A percentile compares a stretch with the other conserved stretches of the same genome.
Conservation (phyloP, 1,140 invertebrate genomes). For the Drosophila novamexicana region DNA sequence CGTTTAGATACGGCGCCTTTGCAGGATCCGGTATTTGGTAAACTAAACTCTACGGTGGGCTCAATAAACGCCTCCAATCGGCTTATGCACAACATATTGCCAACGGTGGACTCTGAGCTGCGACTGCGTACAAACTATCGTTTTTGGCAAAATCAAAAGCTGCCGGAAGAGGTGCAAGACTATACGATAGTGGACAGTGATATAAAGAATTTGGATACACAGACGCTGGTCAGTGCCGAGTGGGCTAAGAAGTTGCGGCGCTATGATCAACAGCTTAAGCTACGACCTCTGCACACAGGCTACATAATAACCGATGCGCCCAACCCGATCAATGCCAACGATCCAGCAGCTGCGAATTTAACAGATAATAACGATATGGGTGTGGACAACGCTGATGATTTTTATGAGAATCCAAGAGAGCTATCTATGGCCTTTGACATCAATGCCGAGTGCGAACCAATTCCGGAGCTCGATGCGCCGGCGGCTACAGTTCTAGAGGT, state of each 20-base stretch:
- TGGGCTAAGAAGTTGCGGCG: slow-evolving; percentile 54
- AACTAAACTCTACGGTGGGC: slow-evolving; percentile 80
- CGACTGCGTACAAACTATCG: slow-evolving; percentile 63
- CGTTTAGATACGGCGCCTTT: slow-evolving; percentile 73
- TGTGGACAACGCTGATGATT: slow-evolving; percentile 38
- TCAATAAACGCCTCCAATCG: slow-evolving; percentile 81
- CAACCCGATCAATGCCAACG: slow-evolving; percentile 50
- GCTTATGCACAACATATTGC: slow-evolving; percentile 79
- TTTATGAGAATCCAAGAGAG: slow-evolving; percentile 59
- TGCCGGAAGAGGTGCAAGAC: slow-evolving; percentile 37
- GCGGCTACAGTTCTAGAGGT: slow-evolving; percentile 50
- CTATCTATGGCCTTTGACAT: slow-evolving; percentile 80
- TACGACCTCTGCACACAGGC: slow-evolving; percentile 71
- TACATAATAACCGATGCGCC: slow-evolving; percentile 79
- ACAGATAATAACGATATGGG: slow-evolving; percentile 35
- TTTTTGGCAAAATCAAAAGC: slow-evolving; percentile 62
- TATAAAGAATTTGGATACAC: not conserved
- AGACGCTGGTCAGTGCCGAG: slow-evolving; percentile 33
- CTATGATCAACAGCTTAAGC: slow-evolving; percentile 39
- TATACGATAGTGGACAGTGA: slow-evolving; percentile 30
- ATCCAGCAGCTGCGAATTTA: not conserved
- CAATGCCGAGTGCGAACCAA: slow-evolving; percentile 78
- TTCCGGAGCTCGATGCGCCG: slow-evolving; percentile 56
- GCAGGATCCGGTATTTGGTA: slow-evolving; percentile 81
- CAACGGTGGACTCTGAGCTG: slow-evolving; percentile 68